These are phyloP conservation scores for Rhea americana DNA, from an alignment of 2,113 vertebrate genomes.

Conservation along the genomic window DNA sequence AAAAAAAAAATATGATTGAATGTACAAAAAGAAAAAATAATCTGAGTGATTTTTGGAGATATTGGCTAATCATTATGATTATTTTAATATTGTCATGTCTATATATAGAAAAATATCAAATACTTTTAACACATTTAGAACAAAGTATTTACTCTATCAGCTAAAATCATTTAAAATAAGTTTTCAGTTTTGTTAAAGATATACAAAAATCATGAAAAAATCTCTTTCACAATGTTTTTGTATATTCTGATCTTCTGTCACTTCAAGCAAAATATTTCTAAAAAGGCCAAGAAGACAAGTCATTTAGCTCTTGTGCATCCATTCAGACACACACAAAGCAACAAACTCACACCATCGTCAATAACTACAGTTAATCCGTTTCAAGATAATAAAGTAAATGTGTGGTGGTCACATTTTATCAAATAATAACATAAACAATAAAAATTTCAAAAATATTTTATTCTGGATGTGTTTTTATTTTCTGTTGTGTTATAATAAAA, in stretches of 20 bases:
- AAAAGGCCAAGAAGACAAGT: neutral
- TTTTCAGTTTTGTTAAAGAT: neutral
- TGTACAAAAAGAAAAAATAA: neutral
- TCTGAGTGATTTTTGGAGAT: neutral
- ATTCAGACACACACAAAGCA: neutral
- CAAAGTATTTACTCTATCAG: neutral
- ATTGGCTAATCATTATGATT: too few species aligned
- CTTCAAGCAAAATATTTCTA: neutral
- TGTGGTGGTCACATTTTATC: neutral
- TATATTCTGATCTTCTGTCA: neutral
- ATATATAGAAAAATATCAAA: neutral
- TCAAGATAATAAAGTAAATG: neutral
- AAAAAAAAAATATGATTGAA: neutral
- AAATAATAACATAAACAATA: neutral
- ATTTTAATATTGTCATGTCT: neutral
- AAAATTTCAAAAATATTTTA: neutral
- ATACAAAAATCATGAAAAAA: neutral
- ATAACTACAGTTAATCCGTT: neutral
- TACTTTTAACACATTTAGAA: neutral
- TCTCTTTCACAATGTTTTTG: neutral
- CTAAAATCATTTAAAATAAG: neutral
- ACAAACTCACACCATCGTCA: neutral
- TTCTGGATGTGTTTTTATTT: neutral
- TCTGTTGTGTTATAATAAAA: neutral
- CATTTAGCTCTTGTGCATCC: neutral